Evolutionary conservation across 92 coral and sea anemone genomes (phyloP).

Genomic region (Palythoa grandiflora): DNA sequence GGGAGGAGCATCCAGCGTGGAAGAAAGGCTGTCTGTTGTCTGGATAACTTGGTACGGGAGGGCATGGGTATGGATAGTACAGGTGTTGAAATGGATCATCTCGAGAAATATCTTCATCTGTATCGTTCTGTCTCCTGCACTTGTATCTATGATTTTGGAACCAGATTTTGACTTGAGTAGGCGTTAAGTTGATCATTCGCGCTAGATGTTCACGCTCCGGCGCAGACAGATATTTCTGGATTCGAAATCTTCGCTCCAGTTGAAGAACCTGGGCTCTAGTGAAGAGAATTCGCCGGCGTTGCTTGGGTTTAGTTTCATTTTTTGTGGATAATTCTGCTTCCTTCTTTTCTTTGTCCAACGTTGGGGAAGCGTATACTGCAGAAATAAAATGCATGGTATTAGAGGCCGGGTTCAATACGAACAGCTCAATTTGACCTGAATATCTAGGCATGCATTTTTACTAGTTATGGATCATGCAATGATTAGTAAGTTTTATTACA

Average conservation of each 20-base stretch:
- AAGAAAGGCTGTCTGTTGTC: conserved; percentile 44
- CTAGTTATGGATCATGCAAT: too few relatives aligned
- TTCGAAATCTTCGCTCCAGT: conserved; percentile 92
- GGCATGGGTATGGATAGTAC: conserved; percentile 39
- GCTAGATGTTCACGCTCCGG: conserved; percentile 97
- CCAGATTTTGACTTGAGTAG: conserved; percentile 98
- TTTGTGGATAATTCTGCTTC: conserved; percentile 43
- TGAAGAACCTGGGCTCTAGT: conserved; percentile 94
- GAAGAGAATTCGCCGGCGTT: conserved; percentile 90
- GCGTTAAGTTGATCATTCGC: conserved; percentile 93
- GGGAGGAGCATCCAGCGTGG: conserved; percentile 47
- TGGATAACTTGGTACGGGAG: conserved; percentile 39
- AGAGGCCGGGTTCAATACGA: not conserved
- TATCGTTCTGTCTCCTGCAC: conserved; percentile 81
- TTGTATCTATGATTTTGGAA: conserved; percentile 99
- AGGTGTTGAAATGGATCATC: conserved; percentile 48
- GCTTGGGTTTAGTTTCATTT: conserved; percentile 55
- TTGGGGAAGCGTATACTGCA: conserved; percentile 31
- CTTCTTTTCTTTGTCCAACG: not conserved
- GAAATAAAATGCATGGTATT: not conserved
- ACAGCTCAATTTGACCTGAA: not conserved
- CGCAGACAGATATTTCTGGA: conserved; percentile 95
- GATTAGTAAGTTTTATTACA: too few relatives aligned
- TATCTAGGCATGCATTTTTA: too few relatives aligned
- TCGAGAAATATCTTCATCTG: conserved; percentile 35